Evolutionary conservation across 2,113 vertebrate genomes (phyloP).

Genomic region (Uria aalge): DNA sequence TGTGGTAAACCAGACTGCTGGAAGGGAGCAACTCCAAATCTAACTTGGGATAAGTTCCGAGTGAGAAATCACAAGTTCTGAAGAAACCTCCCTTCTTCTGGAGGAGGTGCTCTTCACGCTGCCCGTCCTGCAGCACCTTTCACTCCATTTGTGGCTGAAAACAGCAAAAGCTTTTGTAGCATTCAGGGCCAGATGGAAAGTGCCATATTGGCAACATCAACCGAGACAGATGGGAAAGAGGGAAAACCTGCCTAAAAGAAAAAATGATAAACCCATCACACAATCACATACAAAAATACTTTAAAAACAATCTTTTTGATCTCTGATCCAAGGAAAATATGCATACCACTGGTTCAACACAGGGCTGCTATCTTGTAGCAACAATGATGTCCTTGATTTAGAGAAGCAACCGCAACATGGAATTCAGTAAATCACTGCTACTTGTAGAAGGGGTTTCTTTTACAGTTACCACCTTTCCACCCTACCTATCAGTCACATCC

Average conservation of each 20-base stretch:
- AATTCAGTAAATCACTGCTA: not conserved
- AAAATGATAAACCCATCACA: constrained; percentile 53
- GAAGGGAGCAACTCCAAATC: constrained; percentile 2
- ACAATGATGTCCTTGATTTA: not conserved
- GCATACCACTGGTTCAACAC: not conserved
- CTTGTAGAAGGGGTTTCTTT: not conserved
- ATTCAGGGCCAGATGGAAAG: constrained; percentile 60
- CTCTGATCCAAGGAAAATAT: constrained; percentile 47
- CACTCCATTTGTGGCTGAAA: constrained; percentile 24
- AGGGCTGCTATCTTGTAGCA: not conserved
- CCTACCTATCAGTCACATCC: not conserved
- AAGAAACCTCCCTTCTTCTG: constrained; percentile 20
- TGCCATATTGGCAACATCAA: constrained; percentile 63
- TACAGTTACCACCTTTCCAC: not conserved
- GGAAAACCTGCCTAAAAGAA: constrained; percentile 56
- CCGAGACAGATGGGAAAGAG: constrained; percentile 60
- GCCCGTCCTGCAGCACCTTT: constrained; percentile 50
- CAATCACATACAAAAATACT: constrained; percentile 38
- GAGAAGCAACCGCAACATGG: not conserved
- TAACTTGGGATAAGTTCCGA: constrained; percentile 14
- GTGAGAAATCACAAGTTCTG: constrained; percentile 39
- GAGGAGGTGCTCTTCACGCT: constrained; percentile 52
- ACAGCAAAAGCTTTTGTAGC: constrained; percentile 64
- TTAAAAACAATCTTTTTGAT: constrained; percentile 54
- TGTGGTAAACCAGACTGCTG: not conserved